Evolutionary conservation across 2,797 vertebrate genomes (phyloP).

Genomic region (Steatocranus sp.): DNA sequence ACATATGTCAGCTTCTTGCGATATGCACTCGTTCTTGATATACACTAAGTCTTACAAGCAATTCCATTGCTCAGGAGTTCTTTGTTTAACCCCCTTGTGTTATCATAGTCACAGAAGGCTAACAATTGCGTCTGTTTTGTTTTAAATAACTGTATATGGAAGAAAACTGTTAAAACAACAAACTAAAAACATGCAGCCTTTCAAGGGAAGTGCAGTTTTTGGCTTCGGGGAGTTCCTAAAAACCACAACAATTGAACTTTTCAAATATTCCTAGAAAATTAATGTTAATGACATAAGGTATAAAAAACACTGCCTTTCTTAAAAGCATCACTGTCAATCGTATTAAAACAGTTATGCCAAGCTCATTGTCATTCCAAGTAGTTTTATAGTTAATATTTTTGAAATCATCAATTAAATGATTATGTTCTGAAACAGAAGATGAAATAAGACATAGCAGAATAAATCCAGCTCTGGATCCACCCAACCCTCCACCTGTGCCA

Average conservation of each 20-base stretch:
- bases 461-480: neutral
- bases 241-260: neutral
- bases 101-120: neutral
- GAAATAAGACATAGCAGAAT: constrained; percentile 7
- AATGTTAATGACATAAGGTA: neutral
- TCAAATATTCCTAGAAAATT: neutral
- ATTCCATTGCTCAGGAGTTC: neutral
- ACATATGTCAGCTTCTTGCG: neutral
- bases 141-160: neutral
- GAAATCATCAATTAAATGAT: neutral
- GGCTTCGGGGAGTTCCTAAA: neutral
- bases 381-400: neutral
- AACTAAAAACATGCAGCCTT: neutral
- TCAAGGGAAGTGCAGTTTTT: neutral
- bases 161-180: neutral
- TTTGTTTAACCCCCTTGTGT: neutral
- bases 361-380: neutral
- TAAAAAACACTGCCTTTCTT: neutral
- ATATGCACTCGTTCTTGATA: neutral
- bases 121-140: neutral
- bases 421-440: constrained; percentile 14
- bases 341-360: neutral
- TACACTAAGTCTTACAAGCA: neutral
- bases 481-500: neutral
- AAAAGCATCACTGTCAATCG: neutral